phyloP scores from a whole-genome alignment of 2,113 vertebrate genomes.

The Antechinus stuartii region DNA sequence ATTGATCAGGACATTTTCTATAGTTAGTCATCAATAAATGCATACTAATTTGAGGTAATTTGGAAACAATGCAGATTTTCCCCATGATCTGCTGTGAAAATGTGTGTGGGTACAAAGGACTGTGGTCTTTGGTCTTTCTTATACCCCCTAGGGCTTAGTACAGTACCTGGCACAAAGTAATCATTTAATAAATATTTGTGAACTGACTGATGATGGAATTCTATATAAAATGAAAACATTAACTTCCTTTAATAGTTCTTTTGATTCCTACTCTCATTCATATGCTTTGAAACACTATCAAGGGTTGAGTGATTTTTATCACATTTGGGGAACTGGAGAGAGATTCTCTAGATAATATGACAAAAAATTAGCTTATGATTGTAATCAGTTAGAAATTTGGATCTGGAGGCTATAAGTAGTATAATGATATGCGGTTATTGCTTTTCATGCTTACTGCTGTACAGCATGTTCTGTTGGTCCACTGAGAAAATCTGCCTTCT shows the following conservation, averaged over 20 bases:
- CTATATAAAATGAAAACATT: background rate
- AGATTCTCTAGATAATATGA: constrained; percentile 36
- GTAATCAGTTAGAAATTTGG: background rate
- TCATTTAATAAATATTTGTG: background rate
- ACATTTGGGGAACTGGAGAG: background rate
- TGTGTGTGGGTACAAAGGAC: background rate
- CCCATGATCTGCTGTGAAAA: background rate
- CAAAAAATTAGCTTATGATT: background rate
- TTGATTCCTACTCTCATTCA: background rate
- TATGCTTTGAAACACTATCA: background rate
- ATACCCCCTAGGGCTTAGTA: background rate
- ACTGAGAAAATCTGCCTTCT: background rate
- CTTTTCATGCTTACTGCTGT: background rate
- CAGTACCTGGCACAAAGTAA: background rate
- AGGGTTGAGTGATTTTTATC: background rate
- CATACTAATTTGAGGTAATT: background rate
- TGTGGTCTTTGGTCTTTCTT: background rate
- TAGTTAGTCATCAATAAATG: background rate
- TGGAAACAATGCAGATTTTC: background rate
- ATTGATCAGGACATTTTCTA: background rate
- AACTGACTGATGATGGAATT: background rate
- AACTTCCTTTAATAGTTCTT: background rate
- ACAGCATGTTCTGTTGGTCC: background rate
- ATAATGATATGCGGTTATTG: background rate
- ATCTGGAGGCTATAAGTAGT: background rate